Evolutionary conservation across 2,888 invertebrate species (phyloP), one percentile per base, ranked within the genome.

Genomic region (Elegia similella): DNA sequence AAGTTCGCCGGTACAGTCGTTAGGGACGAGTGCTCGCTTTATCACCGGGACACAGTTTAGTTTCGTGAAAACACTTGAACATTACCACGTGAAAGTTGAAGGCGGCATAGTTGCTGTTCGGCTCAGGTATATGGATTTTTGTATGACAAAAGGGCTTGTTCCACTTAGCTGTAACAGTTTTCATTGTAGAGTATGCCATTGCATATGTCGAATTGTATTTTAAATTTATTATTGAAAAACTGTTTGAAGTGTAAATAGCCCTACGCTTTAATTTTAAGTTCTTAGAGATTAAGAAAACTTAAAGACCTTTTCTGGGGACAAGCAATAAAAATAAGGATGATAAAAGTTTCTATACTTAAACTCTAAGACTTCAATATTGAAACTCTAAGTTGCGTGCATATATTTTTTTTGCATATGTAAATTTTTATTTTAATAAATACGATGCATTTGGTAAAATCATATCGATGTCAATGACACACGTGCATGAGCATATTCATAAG

Each of bases 31-130:
- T 87, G 88, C 78, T 82, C 79, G 77, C 79, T 72, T 67, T 72
- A 75, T 71, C 73, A 72, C 64, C 80, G 76, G 84, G 82, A 82
- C 81, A 74, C 72, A 80, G 83, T 85, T 85, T 73, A 78, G 86
- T 87, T 85, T 75, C 79, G 81, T 85, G 88, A 82, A 78, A 82
- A 78, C 77, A 75, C 70, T 83, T 75, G 78, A 83, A 86, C 80
- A 77, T 75, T 79, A 70, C 75, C 70, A 68, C 83, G 85, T 86
- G 84, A 76, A 70, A 73, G 69, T 77, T 78, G 73, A 74, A 80
- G 72, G 72, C 66, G 71, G 78, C 80, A 72, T 75, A 75, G 75
- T 48, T 68, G 62, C 65, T 62, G 64, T 67, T 67, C 64, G 60
- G 58, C 67, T 73, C 81, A 80, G 81, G 81, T 81, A 80, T 64